Conservation (phyloP, 2,113 vertebrate species). For the Recurvirostra avosetta region DNA sequence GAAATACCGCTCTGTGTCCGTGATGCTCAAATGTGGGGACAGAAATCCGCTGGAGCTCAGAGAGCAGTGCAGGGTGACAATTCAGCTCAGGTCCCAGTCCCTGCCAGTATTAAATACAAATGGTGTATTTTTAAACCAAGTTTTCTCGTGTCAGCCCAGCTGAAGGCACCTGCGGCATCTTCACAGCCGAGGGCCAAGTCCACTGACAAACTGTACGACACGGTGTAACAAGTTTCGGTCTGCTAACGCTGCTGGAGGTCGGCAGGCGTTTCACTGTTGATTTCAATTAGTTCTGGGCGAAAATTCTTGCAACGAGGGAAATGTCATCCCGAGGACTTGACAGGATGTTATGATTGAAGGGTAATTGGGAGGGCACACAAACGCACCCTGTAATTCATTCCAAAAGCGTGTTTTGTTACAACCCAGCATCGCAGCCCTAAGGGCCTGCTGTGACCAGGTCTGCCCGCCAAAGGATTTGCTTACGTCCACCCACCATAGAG, state of each 20-base stretch:
- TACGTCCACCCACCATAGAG: fast-evolving
- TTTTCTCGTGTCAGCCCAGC: fast-evolving
- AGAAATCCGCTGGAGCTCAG: fast-evolving
- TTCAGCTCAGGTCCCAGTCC: too few species aligned
- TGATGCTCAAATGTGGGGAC: background rate
- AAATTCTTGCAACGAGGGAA: background rate
- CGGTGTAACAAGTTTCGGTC: too few species aligned
- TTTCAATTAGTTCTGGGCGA: background rate
- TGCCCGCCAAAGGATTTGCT: background rate
- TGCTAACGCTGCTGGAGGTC: background rate
- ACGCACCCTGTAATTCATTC: too few species aligned
- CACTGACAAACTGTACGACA: fast-evolving
- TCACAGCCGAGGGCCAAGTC: background rate
- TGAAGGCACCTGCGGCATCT: fast-evolving
- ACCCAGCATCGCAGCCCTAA: fast-evolving
- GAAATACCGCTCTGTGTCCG: fast-evolving
- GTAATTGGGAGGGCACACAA: background rate
- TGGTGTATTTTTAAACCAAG: fast-evolving
- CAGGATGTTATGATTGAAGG: background rate
- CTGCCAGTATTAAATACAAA: fast-evolving
- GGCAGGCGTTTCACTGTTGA: too few species aligned
- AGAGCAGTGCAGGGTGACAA: background rate
- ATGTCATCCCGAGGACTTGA: background rate
- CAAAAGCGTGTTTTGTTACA: background rate
- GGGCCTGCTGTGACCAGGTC: too few species aligned